phyloP scores from a whole-genome alignment of 1,140 invertebrate genomes.

The Temnothorax curvispinosus region DNA sequence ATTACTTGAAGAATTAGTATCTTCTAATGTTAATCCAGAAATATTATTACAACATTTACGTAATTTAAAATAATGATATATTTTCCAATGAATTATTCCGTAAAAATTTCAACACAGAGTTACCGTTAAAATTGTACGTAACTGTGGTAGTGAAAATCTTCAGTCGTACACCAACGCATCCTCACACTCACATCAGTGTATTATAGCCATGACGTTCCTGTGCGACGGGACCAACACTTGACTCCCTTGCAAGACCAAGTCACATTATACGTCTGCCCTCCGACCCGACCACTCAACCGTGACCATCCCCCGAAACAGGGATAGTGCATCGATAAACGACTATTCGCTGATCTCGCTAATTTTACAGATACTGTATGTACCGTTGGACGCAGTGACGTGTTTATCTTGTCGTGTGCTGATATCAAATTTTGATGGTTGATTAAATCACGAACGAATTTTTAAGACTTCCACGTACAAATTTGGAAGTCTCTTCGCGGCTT shows the following conservation, averaged over 20 bases:
- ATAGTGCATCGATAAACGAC: slow-evolving; percentile 33
- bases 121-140: not conserved
- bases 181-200: slow-evolving; percentile 58
- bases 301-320: slow-evolving; percentile 66
- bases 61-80: not conserved
- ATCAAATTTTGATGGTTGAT: slow-evolving; percentile 7
- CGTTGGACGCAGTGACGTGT: slow-evolving; percentile 26
- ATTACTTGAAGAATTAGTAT: not conserved
- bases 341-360: slow-evolving; percentile 2
- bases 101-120: slow-evolving; percentile 6
- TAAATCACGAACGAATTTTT: not conserved
- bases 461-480: not conserved
- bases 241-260: slow-evolving; percentile 80
- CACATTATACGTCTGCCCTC: slow-evolving; percentile 83
- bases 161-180: slow-evolving; percentile 64
- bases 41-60: not conserved
- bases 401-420: not conserved
- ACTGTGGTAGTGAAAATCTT: slow-evolving; percentile 77
- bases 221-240: slow-evolving; percentile 79
- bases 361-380: not conserved
- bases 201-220: slow-evolving; percentile 34
- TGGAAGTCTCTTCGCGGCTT: too few species aligned
- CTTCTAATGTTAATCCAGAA: not conserved
- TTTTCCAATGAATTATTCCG: not conserved
- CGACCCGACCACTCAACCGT: slow-evolving; percentile 81